Conservation (phyloP, 1,140 invertebrate species). For the Drosophila pruinosa region DNA sequence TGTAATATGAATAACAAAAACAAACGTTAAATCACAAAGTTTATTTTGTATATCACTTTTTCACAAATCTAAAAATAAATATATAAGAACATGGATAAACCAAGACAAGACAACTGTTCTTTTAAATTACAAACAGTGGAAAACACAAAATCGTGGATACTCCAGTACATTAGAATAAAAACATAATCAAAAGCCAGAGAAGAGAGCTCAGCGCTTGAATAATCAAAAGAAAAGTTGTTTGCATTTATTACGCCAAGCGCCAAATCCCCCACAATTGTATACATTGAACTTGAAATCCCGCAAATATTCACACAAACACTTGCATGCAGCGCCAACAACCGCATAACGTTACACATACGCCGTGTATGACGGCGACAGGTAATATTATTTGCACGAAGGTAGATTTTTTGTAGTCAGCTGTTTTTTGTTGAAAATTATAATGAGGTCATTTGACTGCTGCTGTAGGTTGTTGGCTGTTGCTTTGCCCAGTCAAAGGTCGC, state of each 20-base stretch:
- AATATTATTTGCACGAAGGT: constrained; percentile 22
- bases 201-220: constrained; percentile 4
- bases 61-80: no score
- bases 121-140: not conserved
- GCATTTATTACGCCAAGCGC: constrained; percentile 6
- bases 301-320: constrained; percentile 19
- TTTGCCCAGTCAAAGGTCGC: constrained; percentile 41
- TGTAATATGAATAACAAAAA: no score
- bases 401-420: not conserved
- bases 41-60: no score
- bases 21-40: no score
- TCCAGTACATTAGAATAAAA: not conserved
- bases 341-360: constrained; percentile 64
- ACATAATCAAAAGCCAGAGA: constrained; percentile 11
- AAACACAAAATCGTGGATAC: not conserved
- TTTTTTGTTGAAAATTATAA: constrained; percentile 31
- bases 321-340: constrained; percentile 32
- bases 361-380: constrained; percentile 19
- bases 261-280: constrained; percentile 18
- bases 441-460: constrained; percentile 41
- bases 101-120: no score
- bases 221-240: constrained; percentile 22
- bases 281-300: constrained; percentile 45
- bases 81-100: no score
- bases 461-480: constrained; percentile 29